A percentile compares a stretch with the other conserved stretches of the same genome.
These are phyloP conservation scores for Thalassophryne amazonica DNA, from an alignment of 2,797 vertebrate genomes.

Conservation along the genomic window DNA sequence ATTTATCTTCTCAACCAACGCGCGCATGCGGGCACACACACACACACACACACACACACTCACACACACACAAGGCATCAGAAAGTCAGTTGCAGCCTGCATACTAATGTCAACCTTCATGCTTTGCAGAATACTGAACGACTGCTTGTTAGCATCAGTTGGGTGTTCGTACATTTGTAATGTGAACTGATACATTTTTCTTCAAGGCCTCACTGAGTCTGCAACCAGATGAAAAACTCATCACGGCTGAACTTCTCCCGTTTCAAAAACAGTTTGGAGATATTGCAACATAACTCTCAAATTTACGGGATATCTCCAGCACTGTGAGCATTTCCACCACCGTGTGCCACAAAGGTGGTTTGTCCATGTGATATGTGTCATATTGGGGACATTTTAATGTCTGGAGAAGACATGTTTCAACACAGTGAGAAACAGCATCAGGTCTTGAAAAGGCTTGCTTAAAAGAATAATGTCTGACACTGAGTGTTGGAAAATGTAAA, in stretches of 20 bases:
- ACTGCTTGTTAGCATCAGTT: slow-evolving; percentile 8
- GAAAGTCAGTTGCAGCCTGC: slow-evolving; percentile 56
- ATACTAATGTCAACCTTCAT: slow-evolving; percentile 60
- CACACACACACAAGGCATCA: slow-evolving; percentile 33
- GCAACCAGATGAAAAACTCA: neutral
- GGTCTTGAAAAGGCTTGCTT: no score
- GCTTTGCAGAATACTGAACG: slow-evolving; percentile 46
- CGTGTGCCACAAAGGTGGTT: no score
- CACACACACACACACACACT: neutral
- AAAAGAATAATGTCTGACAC: no score
- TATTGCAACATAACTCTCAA: no score
- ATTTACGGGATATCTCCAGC: no score
- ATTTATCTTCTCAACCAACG: neutral
- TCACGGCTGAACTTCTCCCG: neutral
- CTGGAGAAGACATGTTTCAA: no score
- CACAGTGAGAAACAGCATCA: no score
- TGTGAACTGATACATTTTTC: neutral
- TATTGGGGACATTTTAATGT: no score
- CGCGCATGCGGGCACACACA: neutral
- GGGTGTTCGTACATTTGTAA: neutral
- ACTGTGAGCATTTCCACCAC: no score
- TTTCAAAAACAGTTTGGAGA: no score
- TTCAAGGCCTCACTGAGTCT: neutral
- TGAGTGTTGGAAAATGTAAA: no score
- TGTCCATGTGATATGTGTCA: no score